Evolutionary conservation across 2,113 vertebrate species (phyloP).

Genomic region (Rhinopithecus roxellana): DNA sequence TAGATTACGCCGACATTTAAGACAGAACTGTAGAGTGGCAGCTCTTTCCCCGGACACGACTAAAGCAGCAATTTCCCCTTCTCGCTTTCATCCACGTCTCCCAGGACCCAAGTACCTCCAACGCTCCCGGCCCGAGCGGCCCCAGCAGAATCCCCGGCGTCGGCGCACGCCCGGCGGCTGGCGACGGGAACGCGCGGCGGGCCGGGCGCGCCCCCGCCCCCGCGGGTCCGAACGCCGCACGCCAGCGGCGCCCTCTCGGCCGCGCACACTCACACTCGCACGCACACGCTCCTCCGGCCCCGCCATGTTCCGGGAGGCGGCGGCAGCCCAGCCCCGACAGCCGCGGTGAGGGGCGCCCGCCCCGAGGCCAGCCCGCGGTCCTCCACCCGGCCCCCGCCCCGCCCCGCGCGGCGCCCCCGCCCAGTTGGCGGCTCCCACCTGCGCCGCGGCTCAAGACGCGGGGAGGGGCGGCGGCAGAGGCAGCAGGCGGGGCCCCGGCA

Average conservation of each 20-base stretch:
- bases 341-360: background rate
- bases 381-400: background rate
- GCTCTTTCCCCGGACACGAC: background rate
- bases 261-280: slow-evolving; percentile 27
- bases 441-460: background rate
- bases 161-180: background rate
- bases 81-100: background rate
- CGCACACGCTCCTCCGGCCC: slow-evolving; percentile 54
- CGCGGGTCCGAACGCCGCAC: background rate
- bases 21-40: background rate
- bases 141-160: background rate
- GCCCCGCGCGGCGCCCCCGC: background rate
- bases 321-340: background rate
- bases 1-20: background rate
- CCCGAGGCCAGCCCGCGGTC: background rate
- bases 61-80: background rate
- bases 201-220: slow-evolving; percentile 16
- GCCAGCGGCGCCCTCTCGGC: slow-evolving; percentile 20
- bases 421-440: background rate
- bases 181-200: background rate
- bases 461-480: background rate
- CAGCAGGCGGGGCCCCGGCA: background rate
- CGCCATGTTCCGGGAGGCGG: slow-evolving; percentile 75
- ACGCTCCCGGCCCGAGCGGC: background rate
- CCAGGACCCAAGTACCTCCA: background rate